A percentile compares a stretch with the other conserved stretches of the same genome.
Conservation (phyloP, 92 coral and sea anemone species). For the Diadumene lineata region DNA sequence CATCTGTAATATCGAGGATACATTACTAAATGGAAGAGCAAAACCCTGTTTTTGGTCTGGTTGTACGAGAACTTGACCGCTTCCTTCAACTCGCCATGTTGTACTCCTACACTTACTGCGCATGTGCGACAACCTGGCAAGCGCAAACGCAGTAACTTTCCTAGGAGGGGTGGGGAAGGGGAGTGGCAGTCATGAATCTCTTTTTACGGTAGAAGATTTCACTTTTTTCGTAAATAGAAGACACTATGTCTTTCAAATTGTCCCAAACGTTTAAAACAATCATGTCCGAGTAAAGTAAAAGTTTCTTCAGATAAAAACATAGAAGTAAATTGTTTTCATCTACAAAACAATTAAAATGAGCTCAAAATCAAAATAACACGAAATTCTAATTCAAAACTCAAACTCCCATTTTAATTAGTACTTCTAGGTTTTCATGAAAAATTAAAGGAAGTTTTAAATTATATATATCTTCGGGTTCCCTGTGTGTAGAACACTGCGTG, state of each 20-base stretch:
- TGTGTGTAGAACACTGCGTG: background rate
- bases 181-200: constrained; percentile 14
- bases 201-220: background rate
- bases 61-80: background rate
- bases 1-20: constrained; percentile 18
- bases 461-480: background rate
- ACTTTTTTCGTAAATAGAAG: background rate
- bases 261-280: background rate
- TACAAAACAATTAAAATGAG: no score
- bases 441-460: no score
- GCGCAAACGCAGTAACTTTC: constrained; percentile 25
- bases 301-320: no score
- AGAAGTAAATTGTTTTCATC: no score
- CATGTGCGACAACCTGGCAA: constrained; percentile 31
- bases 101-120: constrained; percentile 27
- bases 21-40: constrained; percentile 14
- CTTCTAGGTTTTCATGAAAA: no score
- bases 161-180: constrained; percentile 32
- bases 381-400: no score
- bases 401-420: no score
- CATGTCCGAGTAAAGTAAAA: background rate
- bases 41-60: constrained; percentile 14
- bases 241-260: background rate
- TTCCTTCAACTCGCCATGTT: constrained; percentile 40
- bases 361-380: no score